Evolutionary conservation across 2,797 vertebrate genomes (phyloP), one percentile per base, ranked within the genome.

Genomic region (Rhinophrynus dorsalis): DNA sequence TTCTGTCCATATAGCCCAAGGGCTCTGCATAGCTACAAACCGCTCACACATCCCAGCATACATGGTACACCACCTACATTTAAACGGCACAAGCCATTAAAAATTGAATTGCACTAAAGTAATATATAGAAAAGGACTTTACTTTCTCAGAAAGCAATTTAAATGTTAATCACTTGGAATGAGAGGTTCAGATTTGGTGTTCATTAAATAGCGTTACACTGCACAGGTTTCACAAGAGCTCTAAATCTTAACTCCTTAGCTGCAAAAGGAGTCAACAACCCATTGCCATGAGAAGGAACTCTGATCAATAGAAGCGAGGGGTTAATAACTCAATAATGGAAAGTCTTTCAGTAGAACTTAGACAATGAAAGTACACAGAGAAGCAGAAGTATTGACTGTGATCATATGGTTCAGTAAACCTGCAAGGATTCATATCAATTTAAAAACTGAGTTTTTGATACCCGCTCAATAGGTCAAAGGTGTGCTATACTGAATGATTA

Each of bases 161-260:
- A 59, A 59, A 59, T 59, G 37, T 59, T 59, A 59, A 59, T 59
- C 37, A 37, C 32, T 35, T 27, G 56, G 24, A 55, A 65, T 42
- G 35, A 65, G 50, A 54, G 37, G 48, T 42, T 65, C 35, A 32
- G 37, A 65, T 30, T 24, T 37, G 40, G 11, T 54, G 50, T 54
- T 54, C 47, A 52, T 55, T 29, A 54, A 65, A 29, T 15, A 45
- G 58, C 42, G 12, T 32, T 15, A 52, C 26, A 52, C 7, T 23
- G 50, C 26, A 30, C 26, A 52, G 26, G 27, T 7, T 52, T 30
- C 27, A 15, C 5, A 52, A 30, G 20, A 12, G 7, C n/a, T 3
- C 24, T 47, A 47, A 50, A 50, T 26, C 10, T 50, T 9, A 26
- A 50, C 47, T 27, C 47, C 24, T 50, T 44, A 4, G 4, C 29